Conservation (phyloP, 1,140 invertebrate species). For the Subanguina moxae region DNA sequence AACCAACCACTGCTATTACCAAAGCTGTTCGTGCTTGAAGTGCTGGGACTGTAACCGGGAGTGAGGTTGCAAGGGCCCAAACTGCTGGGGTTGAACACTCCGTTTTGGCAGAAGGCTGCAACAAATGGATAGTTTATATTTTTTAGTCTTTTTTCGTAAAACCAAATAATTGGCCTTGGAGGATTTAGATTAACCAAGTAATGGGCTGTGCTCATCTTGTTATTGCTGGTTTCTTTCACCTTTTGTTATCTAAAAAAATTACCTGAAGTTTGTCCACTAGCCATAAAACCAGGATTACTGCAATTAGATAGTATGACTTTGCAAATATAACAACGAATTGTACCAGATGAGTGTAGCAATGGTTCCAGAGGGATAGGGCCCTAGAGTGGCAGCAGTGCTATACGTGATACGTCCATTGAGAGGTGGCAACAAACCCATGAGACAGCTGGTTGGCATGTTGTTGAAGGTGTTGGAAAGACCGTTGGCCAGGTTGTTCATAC, state of each 20-base stretch:
- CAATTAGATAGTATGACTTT: background rate
- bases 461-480: background rate
- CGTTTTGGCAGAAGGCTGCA: slow-evolving; percentile 19
- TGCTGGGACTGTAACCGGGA: no score
- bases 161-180: no score
- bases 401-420: background rate
- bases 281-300: slow-evolving; percentile 8
- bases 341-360: slow-evolving; percentile 24
- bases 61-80: slow-evolving; percentile 16
- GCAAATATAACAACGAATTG: background rate
- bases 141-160: no score
- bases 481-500: background rate
- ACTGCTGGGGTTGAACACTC: slow-evolving; percentile 13
- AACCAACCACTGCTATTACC: background rate
- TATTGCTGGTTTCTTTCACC: no score
- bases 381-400: slow-evolving; percentile 16
- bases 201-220: no score
- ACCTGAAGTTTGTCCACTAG: slow-evolving; percentile 23
- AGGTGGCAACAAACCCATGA: background rate
- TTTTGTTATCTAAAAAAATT: no score
- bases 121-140: no score
- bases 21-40: no score
- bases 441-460: background rate
- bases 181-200: no score
- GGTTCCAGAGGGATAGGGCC: slow-evolving; percentile 20